Evolutionary conservation across 2,113 vertebrate species (phyloP).

Genomic region (Chrysochloris asiatica): DNA sequence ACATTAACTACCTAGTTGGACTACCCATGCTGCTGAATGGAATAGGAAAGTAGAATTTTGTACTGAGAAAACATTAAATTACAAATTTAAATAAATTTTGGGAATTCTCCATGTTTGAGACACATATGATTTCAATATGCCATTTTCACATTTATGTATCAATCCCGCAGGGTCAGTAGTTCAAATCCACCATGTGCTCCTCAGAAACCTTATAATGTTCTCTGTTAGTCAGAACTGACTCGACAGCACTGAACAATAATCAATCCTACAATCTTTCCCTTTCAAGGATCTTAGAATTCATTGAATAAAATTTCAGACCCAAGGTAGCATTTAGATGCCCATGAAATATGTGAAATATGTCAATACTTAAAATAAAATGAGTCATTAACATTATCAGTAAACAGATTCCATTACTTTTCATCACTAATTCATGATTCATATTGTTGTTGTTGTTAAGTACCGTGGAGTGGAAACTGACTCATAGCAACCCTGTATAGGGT

Average conservation of each 20-base stretch:
- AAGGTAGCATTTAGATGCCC: not conserved
- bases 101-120: not conserved
- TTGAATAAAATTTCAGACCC: not conserved
- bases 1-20: not conserved
- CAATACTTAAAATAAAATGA: constrained; percentile 13
- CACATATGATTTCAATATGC: not conserved
- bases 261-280: constrained; percentile 20
- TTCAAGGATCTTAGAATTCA: not conserved
- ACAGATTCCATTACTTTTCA: not conserved
- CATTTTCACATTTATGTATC: not conserved
- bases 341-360: not conserved
- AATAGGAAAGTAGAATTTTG: not conserved
- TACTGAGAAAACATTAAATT: not conserved
- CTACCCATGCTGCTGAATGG: not conserved
- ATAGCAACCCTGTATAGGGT: too few species aligned
- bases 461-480: too few species aligned
- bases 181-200: too few species aligned
- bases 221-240: too few species aligned
- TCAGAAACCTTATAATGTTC: too few species aligned
- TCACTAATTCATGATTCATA: not conserved
- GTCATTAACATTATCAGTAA: not conserved
- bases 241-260: too few species aligned
- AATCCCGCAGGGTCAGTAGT: too few species aligned
- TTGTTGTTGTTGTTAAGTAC: too few species aligned
- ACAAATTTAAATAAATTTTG: not conserved